A percentile compares a stretch with the other conserved stretches of the same genome.
Conservation (phyloP, 2,113 vertebrate species). For the Lepidothrix coronata region DNA sequence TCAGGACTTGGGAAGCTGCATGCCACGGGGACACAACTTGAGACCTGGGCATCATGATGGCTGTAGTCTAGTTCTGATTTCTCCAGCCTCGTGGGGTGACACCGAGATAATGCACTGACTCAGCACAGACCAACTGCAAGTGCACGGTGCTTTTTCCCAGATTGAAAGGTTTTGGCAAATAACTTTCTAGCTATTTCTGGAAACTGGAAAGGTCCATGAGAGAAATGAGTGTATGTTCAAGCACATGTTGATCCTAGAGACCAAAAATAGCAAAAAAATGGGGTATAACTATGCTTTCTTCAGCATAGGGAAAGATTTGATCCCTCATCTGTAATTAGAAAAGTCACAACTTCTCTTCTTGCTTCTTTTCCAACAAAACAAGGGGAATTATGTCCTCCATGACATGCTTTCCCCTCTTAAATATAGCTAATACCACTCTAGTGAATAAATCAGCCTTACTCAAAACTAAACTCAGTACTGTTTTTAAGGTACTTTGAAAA, state of each 20-base stretch:
- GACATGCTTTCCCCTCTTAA: not conserved
- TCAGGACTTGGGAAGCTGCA: not conserved
- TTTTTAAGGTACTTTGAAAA: not conserved
- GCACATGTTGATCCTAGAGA: not conserved
- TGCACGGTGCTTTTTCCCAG: not conserved
- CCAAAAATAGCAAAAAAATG: not conserved
- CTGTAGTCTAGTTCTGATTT: not conserved
- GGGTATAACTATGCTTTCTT: not conserved
- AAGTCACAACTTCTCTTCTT: not conserved
- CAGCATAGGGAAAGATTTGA: not conserved
- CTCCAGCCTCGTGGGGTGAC: not conserved
- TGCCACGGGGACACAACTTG: not conserved
- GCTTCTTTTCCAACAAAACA: not conserved
- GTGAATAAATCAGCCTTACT: not conserved
- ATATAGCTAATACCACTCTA: not conserved
- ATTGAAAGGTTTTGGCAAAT: not conserved
- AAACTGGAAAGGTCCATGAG: not conserved
- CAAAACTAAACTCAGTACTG: not conserved
- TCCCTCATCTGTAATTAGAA: not conserved
- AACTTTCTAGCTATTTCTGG: not conserved
- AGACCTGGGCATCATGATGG: not conserved
- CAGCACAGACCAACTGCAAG: not conserved
- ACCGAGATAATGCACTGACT: not conserved
- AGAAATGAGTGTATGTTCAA: not conserved
- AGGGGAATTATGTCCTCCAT: not conserved